Evolutionary conservation across 2,888 invertebrate genomes (phyloP).

Genomic region (Euplagia quadripunctaria): DNA sequence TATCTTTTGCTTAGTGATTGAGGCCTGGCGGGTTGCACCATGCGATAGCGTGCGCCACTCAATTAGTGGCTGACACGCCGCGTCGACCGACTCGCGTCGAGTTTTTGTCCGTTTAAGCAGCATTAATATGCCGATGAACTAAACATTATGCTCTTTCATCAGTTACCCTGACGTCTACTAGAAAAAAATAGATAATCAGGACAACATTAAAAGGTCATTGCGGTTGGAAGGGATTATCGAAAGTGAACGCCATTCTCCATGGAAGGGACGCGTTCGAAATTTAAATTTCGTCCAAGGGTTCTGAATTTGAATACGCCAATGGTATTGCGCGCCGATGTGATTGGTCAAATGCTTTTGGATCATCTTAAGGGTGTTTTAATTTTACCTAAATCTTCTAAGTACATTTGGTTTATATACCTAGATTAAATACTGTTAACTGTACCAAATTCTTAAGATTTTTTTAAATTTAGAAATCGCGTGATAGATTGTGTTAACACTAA

Average conservation of each 20-base stretch:
- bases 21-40: slow-evolving; percentile 68
- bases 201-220: slow-evolving; percentile 52
- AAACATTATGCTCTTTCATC: slow-evolving; percentile 74
- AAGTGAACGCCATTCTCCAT: slow-evolving; percentile 54
- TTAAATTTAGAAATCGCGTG: too few relatives aligned
- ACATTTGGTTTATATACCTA: slow-evolving; percentile 17
- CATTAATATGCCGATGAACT: slow-evolving; percentile 79
- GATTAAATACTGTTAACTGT: background rate
- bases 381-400: slow-evolving; percentile 24
- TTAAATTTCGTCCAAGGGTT: slow-evolving; percentile 65
- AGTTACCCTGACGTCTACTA: slow-evolving; percentile 52
- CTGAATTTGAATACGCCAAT: slow-evolving; percentile 76
- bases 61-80: slow-evolving; percentile 82
- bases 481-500: too few relatives aligned
- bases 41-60: slow-evolving; percentile 81
- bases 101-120: slow-evolving; percentile 79
- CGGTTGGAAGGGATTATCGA: slow-evolving; percentile 49
- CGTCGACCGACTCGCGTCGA: slow-evolving; percentile 69
- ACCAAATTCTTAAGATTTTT: too few relatives aligned
- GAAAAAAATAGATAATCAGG: slow-evolving; percentile 29
- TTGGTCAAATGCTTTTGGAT: slow-evolving; percentile 60
- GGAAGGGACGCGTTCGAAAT: slow-evolving; percentile 56
- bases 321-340: slow-evolving; percentile 58
- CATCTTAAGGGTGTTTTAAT: slow-evolving; percentile 51
- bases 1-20: slow-evolving; percentile 63